Conservation (phyloP, 1,140 invertebrate genomes). For the Drosophila miranda region DNA sequence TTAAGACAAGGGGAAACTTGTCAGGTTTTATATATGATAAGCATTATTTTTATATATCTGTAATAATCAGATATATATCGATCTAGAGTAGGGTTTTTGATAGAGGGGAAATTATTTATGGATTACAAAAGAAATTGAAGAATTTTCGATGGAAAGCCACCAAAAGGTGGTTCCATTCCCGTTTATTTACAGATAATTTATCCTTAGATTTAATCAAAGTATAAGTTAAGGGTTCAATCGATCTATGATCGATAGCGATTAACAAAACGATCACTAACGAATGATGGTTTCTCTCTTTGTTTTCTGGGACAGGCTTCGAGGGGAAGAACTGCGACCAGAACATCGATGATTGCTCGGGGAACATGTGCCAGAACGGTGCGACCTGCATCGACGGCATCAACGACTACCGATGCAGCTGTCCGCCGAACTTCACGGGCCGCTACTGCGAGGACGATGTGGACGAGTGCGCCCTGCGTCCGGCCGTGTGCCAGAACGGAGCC, state of each 20-base stretch:
- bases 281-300: not conserved
- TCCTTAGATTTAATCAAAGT: too few species aligned
- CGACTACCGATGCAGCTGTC: conserved; percentile 93
- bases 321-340: conserved; percentile 95
- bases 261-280: not conserved
- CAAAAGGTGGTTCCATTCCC: too few species aligned
- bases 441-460: conserved; percentile 92
- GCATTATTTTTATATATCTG: too few species aligned
- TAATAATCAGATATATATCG: not conserved
- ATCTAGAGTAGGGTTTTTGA: too few species aligned
- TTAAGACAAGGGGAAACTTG: too few species aligned
- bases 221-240: too few species aligned
- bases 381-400: conserved; percentile 94
- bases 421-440: conserved; percentile 92
- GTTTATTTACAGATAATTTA: too few species aligned
- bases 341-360: conserved; percentile 94
- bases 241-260: too few species aligned
- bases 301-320: conserved; percentile 87
- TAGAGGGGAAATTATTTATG: too few species aligned
- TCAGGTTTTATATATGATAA: too few species aligned
- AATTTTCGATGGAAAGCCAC: too few species aligned
- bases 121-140: too few species aligned
- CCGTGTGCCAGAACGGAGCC: conserved; percentile 96
- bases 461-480: conserved; percentile 90
- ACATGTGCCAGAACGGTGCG: conserved; percentile 95